A percentile compares a stretch with the other conserved stretches of the same genome.
phyloP scores from a whole-genome alignment of 2,113 vertebrate species.

The Leucopsar rothschildi region DNA sequence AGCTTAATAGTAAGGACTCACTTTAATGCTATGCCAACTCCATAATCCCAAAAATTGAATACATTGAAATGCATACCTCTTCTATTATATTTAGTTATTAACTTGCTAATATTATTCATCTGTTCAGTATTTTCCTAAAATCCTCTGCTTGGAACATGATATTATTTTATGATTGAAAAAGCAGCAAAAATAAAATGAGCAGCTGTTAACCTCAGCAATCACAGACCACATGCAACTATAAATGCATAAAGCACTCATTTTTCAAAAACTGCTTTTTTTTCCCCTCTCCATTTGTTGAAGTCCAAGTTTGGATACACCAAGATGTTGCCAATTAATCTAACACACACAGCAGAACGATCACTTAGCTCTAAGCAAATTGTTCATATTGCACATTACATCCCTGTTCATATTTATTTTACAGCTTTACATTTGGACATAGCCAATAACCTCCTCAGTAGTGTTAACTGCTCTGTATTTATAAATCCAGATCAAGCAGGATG shows the following conservation, averaged over 20 bases:
- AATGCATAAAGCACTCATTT: background rate
- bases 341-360: background rate
- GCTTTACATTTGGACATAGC: conserved; percentile 9
- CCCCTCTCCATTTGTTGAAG: background rate
- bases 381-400: background rate
- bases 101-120: conserved; percentile 9
- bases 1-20: background rate
- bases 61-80: background rate
- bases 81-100: conserved; percentile 9
- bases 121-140: background rate
- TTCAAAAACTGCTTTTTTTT: background rate
- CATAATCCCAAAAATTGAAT: conserved; percentile 3
- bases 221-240: background rate
- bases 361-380: background rate
- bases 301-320: background rate
- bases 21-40: background rate
- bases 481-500: conserved; percentile 18
- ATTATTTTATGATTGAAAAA: conserved; percentile 23
- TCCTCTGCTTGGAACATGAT: background rate
- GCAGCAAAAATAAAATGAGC: conserved; percentile 2
- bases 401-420: background rate
- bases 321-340: conserved; percentile 30
- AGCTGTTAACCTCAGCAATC: conserved; percentile 31
- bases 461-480: conserved; percentile 16
- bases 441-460: background rate